Base-by-base conservation (phyloP, 2,113 vertebrate species). In the Prietella phreatophila region DNA sequence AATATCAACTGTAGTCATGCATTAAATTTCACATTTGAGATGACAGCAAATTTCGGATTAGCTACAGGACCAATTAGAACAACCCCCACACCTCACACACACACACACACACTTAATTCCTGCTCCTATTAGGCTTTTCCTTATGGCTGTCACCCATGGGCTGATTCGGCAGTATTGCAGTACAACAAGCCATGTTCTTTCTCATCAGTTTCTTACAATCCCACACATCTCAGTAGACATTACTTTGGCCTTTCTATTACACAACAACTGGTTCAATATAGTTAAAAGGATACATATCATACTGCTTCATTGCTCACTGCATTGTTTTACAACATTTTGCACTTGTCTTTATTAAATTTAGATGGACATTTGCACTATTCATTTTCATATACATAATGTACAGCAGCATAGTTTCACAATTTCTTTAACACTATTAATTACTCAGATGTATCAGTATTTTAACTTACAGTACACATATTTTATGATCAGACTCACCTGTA, bases 1-100 rank as follows among this genome's bases (percentile, higher is more conserved):
- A 22, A 76, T 47, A 82, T 82, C 2, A 11, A 36, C 73, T 20
- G 8, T 25, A 71, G 55, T 61, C 86, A 55, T 69, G 50, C n/a
- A 60, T 87, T 50, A 85, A 85, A 85, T 90, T 63, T 78, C 61
- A 85, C 25, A 86, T 86, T 71, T 20, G 17, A 39, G 4, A 36
- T 71, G 0, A 20, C 67, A 71, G 14, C 30, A 69, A 30, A 33
- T 69, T 69, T 69, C 6, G 20, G 33, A 39, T 73, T 30, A 69
- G n/a, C 30, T 30, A 6, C 14, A 36, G 67, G 13, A 39, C 36
- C 3, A 20, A n/a, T n/a, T n/a, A n/a, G n/a, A n/a, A 20, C 4
- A 2, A 13, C 36, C 39, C 36, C 25, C 39, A 75, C 33, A 73
- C 69, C 69, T 20, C 67, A 69, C 67, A 71, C n/a, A 73, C 69